Evolutionary conservation across 2,797 vertebrate genomes (phyloP).

Genomic region (Sebastes kiyomatsui): DNA sequence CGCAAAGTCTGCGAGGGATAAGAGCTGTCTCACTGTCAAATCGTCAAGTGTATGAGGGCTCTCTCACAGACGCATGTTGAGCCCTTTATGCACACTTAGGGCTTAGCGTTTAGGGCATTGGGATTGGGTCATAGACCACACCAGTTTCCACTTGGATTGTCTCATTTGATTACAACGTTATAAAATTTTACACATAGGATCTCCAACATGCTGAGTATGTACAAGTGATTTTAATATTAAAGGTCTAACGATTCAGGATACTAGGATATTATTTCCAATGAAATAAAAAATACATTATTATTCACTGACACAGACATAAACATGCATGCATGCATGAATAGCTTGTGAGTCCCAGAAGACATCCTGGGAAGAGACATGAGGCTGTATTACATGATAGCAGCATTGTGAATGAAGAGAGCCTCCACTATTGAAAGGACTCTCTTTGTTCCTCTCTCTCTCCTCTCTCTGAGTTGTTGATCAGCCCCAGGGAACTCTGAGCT

Average conservation of each 20-base stretch:
- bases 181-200: neutral
- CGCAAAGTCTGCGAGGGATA: no score
- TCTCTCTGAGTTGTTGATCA: slow-evolving; percentile 38
- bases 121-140: neutral
- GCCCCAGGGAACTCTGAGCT: slow-evolving; percentile 51
- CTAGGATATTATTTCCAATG: neutral
- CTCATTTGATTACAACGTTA: neutral
- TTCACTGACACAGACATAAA: neutral
- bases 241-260: neutral
- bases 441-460: slow-evolving; percentile 46
- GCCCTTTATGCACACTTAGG: neutral
- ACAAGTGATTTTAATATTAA: neutral
- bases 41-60: no score
- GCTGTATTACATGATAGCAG: slow-evolving; percentile 45
- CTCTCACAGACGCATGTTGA: neutral
- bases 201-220: neutral
- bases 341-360: slow-evolving; percentile 26
- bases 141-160: neutral
- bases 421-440: slow-evolving; percentile 40
- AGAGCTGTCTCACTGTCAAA: no score
- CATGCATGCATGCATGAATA: neutral
- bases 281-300: neutral
- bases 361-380: slow-evolving; percentile 27
- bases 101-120: neutral
- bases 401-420: slow-evolving; percentile 47